phyloP scores from a whole-genome alignment of 2,797 vertebrate species.

The Enteromius trimaculatus region DNA sequence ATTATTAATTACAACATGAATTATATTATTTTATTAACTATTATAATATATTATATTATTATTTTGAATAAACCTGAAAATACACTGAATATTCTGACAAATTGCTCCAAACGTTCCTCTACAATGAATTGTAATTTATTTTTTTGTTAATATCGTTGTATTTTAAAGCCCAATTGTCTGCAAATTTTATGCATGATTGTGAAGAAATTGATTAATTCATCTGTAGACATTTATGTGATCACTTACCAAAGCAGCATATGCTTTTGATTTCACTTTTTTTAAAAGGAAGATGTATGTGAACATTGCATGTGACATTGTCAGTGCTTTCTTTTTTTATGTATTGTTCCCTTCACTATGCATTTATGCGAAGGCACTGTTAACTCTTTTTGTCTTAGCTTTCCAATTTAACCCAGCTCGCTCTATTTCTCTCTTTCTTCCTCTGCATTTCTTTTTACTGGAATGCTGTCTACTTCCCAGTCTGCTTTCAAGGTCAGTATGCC shows the following conservation, averaged over 20 bases:
- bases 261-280: not conserved
- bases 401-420: conserved; percentile 21
- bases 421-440: conserved; percentile 48
- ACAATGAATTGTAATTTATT: not conserved
- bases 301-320: not conserved
- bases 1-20: no score
- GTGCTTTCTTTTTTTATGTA: not conserved
- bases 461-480: conserved; percentile 71
- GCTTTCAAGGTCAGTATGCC: conserved; percentile 81
- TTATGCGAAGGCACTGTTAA: not conserved
- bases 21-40: no score
- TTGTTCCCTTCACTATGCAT: not conserved
- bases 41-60: not conserved
- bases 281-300: not conserved
- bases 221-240: no score
- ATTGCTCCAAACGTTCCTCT: not conserved
- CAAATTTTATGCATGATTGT: not conserved
- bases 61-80: not conserved
- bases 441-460: conserved; percentile 70
- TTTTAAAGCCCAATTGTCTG: not conserved
- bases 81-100: not conserved
- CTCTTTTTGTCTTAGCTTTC: conserved; percentile 17
- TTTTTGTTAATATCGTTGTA: not conserved
- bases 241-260: not conserved
- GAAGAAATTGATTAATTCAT: not conserved